Conservation (phyloP, 2,888 invertebrate genomes). For the Trichacis sp. region DNA sequence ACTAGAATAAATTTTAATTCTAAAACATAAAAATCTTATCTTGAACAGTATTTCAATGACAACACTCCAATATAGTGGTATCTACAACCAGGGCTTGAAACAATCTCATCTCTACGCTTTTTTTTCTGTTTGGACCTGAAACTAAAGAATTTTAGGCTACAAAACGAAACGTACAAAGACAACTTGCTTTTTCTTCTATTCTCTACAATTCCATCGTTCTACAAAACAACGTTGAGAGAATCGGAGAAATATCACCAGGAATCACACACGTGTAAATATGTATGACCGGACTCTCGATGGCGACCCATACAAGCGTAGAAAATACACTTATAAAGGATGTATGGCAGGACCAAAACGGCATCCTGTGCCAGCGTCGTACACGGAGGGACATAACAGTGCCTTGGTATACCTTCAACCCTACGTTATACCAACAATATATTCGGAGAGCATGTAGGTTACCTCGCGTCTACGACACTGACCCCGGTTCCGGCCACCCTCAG, state of each 20-base stretch:
- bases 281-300: constrained; percentile 3
- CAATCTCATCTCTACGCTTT: no score
- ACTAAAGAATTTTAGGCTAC: no score
- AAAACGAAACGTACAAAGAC: no score
- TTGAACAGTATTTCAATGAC: no score
- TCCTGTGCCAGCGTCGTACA: constrained; percentile 9
- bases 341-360: not conserved
- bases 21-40: no score
- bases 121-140: no score
- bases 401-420: constrained; percentile 9
- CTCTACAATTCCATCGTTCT: constrained; percentile 21
- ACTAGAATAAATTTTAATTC: no score
- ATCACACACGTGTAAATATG: constrained; percentile 14
- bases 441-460: constrained; percentile 53
- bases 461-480: constrained; percentile 12
- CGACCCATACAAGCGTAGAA: constrained; percentile 10
- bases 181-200: constrained; percentile 18
- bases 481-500: constrained; percentile 17
- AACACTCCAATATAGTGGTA: no score
- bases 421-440: constrained; percentile 55
- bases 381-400: constrained; percentile 4
- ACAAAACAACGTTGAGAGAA: constrained; percentile 27
- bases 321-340: not conserved
- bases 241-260: constrained; percentile 19
- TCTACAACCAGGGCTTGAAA: no score